A percentile compares a stretch with the other conserved stretches of the same genome.
Evolutionary conservation across 2,113 vertebrate genomes (phyloP).

Genomic region (Fulica atra): DNA sequence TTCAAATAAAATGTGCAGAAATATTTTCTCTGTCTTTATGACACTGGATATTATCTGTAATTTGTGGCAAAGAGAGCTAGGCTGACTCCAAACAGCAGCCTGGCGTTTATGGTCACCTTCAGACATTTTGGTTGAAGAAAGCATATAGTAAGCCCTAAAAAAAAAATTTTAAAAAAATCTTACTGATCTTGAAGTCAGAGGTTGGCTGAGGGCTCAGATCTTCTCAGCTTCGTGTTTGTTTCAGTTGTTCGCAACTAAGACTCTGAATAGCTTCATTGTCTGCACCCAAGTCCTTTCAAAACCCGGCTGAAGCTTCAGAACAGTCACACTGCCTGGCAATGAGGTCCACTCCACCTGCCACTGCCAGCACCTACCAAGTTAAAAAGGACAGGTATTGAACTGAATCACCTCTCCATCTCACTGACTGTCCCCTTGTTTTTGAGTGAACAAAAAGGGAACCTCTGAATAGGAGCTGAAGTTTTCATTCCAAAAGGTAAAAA

Average conservation of each 20-base stretch:
- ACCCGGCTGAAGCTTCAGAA: not conserved
- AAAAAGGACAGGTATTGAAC: not conserved
- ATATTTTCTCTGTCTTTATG: not conserved
- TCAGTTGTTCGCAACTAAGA: not conserved
- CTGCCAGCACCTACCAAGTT: accelerated
- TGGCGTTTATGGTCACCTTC: not conserved
- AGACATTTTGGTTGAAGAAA: not conserved
- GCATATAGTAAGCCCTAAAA: not conserved
- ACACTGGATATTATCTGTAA: not conserved
- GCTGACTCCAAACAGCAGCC: not conserved
- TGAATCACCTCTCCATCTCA: not conserved
- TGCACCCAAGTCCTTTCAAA: not conserved
- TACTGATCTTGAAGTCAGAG: not conserved
- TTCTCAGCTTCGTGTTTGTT: not conserved
- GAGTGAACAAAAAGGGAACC: not conserved
- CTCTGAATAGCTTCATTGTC: not conserved
- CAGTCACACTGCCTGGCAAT: not conserved
- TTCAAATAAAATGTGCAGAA: not conserved
- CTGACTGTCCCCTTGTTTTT: not conserved
- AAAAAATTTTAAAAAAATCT: not conserved
- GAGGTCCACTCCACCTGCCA: accelerated
- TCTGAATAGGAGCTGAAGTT: not conserved
- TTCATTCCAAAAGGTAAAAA: not conserved
- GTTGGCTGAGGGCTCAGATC: not conserved
- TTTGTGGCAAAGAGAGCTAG: not conserved